Percentiles rank a stretch among this genome's conserved stretches.
Conservation (phyloP, 2,888 invertebrate genomes). For the Tinea trinotella region DNA sequence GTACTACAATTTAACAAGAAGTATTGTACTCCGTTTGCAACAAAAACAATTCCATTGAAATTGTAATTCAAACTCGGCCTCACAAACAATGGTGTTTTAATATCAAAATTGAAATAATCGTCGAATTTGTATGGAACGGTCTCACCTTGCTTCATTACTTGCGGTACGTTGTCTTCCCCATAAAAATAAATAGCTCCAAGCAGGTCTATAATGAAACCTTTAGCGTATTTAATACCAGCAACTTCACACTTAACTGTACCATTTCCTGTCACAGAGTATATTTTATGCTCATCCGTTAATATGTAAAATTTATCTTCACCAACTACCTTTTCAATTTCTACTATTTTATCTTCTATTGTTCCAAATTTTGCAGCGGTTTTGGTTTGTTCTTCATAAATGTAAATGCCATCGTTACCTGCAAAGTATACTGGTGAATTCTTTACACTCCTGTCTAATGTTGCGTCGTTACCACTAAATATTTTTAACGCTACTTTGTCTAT, state of each 20-base stretch:
- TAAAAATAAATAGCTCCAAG: conserved; percentile 4
- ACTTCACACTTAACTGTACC: not conserved
- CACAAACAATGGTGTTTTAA: not conserved
- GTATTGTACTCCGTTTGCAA: not conserved
- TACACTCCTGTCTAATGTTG: not conserved
- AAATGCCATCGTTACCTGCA: not conserved
- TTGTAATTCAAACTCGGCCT: conserved; percentile 4
- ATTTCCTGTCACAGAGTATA: not conserved
- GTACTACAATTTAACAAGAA: conserved; percentile 6
- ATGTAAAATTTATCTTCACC: conserved; percentile 8
- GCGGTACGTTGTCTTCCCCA: not conserved
- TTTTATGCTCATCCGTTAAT: not conserved
- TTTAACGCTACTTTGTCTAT: not conserved
- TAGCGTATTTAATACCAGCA: not conserved
- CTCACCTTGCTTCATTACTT: not conserved
- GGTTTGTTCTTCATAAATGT: not conserved
- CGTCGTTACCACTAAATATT: not conserved
- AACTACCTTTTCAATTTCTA: not conserved
- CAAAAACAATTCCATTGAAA: conserved; percentile 2
- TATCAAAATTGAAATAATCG: not conserved
- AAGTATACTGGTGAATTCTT: not conserved
- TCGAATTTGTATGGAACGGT: not conserved
- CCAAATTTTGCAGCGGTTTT: not conserved
- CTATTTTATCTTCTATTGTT: not conserved
- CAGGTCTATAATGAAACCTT: not conserved